Evolutionary conservation across 2,113 vertebrate genomes (phyloP).

Genomic region (Hydrochoerus hydrochaeris): DNA sequence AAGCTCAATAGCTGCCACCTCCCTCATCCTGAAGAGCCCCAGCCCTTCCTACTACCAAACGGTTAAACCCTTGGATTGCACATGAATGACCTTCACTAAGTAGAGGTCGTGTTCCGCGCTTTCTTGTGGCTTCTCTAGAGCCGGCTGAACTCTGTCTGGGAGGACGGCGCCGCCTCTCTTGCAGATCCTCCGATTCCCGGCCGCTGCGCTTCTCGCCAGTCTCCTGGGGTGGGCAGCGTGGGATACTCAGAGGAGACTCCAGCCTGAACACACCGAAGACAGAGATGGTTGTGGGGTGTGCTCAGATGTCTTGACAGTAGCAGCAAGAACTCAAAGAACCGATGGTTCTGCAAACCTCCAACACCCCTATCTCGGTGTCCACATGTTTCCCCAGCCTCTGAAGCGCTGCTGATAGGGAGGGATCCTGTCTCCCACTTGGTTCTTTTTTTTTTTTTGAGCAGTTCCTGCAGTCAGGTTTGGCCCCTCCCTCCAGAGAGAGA

Average conservation of each 20-base stretch:
- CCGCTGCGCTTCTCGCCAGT: background rate
- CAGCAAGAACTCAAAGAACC: background rate
- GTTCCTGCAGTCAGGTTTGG: background rate
- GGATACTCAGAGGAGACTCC: background rate
- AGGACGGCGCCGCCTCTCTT: background rate
- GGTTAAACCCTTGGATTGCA: constrained; percentile 58
- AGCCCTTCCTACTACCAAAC: constrained; percentile 22
- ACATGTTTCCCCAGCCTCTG: constrained; percentile 21
- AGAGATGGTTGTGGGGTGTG: background rate
- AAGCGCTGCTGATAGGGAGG: constrained; percentile 28
- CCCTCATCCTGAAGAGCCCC: background rate
- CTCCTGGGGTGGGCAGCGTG: background rate
- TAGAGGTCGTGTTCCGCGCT: constrained; percentile 74
- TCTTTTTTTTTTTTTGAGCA: constrained; percentile 29
- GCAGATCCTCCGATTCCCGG: background rate
- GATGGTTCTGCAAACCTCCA: constrained; percentile 21
- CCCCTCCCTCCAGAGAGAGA: background rate
- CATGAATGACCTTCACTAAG: constrained; percentile 79
- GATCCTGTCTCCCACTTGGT: constrained; percentile 26
- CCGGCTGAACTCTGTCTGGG: constrained; percentile 50
- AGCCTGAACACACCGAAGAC: background rate
- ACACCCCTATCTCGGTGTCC: background rate
- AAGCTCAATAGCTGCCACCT: constrained; percentile 63
- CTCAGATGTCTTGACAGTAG: constrained; percentile 9
- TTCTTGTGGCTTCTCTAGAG: constrained; percentile 3